phyloP scores from a whole-genome alignment of 2,113 vertebrate genomes.

The Rafetus swinhoei region DNA sequence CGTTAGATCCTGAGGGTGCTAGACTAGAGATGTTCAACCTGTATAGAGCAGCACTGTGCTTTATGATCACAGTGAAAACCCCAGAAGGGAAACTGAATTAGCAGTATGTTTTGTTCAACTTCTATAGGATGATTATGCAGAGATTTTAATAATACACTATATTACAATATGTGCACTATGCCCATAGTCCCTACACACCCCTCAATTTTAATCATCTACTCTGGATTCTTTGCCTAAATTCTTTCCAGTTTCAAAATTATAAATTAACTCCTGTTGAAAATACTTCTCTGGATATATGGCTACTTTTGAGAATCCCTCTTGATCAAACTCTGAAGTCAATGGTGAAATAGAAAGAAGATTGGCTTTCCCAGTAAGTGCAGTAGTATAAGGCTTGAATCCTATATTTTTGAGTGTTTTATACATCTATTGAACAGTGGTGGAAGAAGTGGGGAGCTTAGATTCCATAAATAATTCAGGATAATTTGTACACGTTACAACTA shows the following conservation, averaged over 20 bases:
- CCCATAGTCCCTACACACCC: not conserved
- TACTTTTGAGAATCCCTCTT: not conserved
- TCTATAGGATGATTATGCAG: not conserved
- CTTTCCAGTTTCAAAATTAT: not conserved
- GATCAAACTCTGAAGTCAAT: not conserved
- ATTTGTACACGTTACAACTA: rapidly evolving
- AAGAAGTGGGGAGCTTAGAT: not conserved
- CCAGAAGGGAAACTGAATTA: not conserved
- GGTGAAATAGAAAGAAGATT: not conserved
- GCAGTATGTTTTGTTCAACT: not conserved
- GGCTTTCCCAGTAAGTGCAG: not conserved
- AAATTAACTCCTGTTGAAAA: not conserved
- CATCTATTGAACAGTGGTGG: not conserved
- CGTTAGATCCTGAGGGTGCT: too few species aligned
- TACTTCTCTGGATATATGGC: not conserved
- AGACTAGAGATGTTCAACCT: too few species aligned
- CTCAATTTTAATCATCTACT: not conserved
- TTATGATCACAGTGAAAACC: not conserved
- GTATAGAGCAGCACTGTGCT: too few species aligned
- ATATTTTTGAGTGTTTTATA: not conserved
- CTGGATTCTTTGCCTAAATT: not conserved
- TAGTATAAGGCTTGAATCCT: not conserved
- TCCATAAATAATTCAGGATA: not conserved
- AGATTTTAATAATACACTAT: not conserved
- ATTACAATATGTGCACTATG: not conserved